Percentiles rank a stretch among this genome's conserved stretches.
These are phyloP conservation scores for Tachystola acroxantha DNA, from an alignment of 2,888 invertebrate species.

Conservation along the genomic window DNA sequence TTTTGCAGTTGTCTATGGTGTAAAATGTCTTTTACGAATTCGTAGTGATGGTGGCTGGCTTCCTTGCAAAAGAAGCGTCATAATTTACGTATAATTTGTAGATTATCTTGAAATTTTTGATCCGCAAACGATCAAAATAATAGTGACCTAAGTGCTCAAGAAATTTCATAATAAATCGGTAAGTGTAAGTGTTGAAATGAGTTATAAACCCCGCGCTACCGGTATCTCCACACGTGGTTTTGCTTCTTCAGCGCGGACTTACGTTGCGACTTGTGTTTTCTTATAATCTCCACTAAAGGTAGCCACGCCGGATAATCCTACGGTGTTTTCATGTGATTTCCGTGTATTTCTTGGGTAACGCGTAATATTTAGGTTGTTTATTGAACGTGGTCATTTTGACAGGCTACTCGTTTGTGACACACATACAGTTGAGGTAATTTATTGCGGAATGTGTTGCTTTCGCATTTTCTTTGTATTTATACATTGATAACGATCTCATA, in stretches of 20 bases:
- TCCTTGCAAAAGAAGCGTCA: constrained; percentile 73
- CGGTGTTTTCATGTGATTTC: constrained; percentile 32
- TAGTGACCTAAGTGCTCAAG: constrained; percentile 73
- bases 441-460: constrained; percentile 24
- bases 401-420: constrained; percentile 57
- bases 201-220: constrained; percentile 63
- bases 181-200: constrained; percentile 60
- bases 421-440: constrained; percentile 51
- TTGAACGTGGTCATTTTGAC: constrained; percentile 72
- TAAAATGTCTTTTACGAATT: constrained; percentile 76
- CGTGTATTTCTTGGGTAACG: constrained; percentile 34
- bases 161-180: constrained; percentile 70
- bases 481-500: constrained; percentile 9
- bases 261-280: constrained; percentile 46
- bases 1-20: constrained; percentile 66
- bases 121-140: constrained; percentile 52
- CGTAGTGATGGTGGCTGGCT: constrained; percentile 78
- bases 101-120: constrained; percentile 51
- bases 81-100: constrained; percentile 65
- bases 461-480: constrained; percentile 17
- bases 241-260: constrained; percentile 52
- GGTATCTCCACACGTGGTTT: constrained; percentile 74
- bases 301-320: constrained; percentile 26
- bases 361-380: constrained; percentile 57
- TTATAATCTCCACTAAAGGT: constrained; percentile 30